Percentiles rank a stretch among this genome's conserved stretches.
phyloP scores from a whole-genome alignment of 2,888 invertebrate species.

The Lasioglossum villosulum region DNA sequence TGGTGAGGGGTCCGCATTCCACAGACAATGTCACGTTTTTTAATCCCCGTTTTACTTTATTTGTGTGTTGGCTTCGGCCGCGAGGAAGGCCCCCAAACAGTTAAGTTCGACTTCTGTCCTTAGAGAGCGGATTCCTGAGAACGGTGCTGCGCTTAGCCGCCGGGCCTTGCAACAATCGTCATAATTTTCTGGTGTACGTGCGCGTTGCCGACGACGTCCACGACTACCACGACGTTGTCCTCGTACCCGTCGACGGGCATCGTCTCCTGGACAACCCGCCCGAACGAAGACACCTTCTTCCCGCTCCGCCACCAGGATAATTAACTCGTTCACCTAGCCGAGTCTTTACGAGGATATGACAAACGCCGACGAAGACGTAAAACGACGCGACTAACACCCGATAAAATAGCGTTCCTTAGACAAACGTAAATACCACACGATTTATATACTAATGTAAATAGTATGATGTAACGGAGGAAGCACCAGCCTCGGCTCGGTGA shows the following conservation, averaged over 20 bases:
- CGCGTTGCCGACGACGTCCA: not conserved
- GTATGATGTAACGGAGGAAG: not conserved
- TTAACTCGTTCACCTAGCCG: not conserved
- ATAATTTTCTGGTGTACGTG: not conserved
- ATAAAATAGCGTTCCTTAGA: not conserved
- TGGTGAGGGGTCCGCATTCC: constrained; percentile 84
- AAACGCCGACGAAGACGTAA: not conserved
- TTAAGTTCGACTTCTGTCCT: constrained; percentile 71
- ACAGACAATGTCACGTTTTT: constrained; percentile 84
- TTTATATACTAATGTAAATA: constrained; percentile 8
- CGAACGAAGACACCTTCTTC: not conserved
- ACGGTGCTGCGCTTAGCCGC: constrained; percentile 33
- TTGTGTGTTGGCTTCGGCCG: constrained; percentile 76
- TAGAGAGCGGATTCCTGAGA: constrained; percentile 50
- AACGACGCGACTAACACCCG: constrained; percentile 5
- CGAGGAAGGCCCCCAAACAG: constrained; percentile 73
- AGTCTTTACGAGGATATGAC: not conserved
- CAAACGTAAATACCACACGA: not conserved
- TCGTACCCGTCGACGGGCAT: not conserved
- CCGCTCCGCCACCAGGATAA: not conserved
- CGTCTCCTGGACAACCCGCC: not conserved
- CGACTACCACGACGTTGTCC: not conserved
- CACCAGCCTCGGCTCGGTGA: not conserved
- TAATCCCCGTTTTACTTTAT: constrained; percentile 84
- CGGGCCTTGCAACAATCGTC: not conserved